These are phyloP conservation scores for Drosophila borealis DNA, from an alignment of 2,888 invertebrate genomes.

Conservation along the genomic window DNA sequence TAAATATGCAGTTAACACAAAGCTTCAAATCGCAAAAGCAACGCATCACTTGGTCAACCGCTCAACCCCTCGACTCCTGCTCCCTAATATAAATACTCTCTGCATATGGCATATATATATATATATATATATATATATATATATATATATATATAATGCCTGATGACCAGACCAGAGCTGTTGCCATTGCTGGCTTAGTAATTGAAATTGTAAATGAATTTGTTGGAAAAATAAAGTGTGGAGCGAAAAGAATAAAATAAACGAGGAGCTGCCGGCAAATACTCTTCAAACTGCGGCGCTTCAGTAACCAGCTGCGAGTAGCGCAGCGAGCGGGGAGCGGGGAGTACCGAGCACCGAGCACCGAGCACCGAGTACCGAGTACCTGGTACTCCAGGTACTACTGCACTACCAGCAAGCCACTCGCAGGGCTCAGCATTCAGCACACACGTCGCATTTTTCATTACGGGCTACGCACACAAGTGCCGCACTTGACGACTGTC, in stretches of 20 bases:
- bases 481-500: conserved; percentile 48
- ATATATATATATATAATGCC: background rate
- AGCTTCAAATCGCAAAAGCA: conserved; percentile 17
- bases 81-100: conserved; percentile 2
- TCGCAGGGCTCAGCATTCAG: conserved; percentile 17
- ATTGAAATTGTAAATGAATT: conserved; percentile 74
- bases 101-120: too few species aligned
- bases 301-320: too few species aligned
- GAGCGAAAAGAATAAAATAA: background rate
- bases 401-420: background rate
- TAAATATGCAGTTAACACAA: conserved; percentile 35
- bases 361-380: conserved; percentile 1
- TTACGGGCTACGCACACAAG: conserved; percentile 68
- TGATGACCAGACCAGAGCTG: conserved; percentile 8
- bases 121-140: background rate
- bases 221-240: conserved; percentile 29
- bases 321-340: background rate
- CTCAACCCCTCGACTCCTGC: too few species aligned
- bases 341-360: background rate
- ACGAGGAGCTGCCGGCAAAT: conserved; percentile 26
- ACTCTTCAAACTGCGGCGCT: conserved; percentile 28
- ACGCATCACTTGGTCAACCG: conserved; percentile 18
- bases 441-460: conserved; percentile 63
- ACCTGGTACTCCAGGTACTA: conserved; percentile 5
- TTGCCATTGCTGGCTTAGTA: conserved; percentile 48